Percentiles rank a stretch among this genome's conserved stretches.
Evolutionary conservation across 35 echinoderm and acorn worm species (phyloP).

Genomic region (Amphiura filiformis): DNA sequence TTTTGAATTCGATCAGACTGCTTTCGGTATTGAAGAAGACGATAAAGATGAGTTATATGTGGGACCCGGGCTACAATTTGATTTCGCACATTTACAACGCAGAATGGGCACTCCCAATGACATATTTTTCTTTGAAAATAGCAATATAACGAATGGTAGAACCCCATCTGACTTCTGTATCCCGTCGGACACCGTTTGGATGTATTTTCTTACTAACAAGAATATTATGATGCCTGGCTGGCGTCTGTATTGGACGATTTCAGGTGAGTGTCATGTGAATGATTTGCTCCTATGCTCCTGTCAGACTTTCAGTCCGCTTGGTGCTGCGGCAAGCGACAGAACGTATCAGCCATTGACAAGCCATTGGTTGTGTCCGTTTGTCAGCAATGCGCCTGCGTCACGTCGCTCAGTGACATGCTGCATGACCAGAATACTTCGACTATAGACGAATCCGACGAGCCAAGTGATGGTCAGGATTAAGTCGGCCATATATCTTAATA

Average conservation of each 20-base stretch:
- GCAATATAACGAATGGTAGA: neutral
- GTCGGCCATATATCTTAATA: too few relatives aligned
- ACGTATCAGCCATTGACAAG: too few relatives aligned
- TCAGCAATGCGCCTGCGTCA: too few relatives aligned
- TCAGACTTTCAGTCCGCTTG: neutral
- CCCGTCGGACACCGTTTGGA: constrained; percentile 38
- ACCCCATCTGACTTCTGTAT: constrained; percentile 1
- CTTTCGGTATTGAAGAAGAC: too few relatives aligned
- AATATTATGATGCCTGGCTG: neutral
- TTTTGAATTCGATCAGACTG: constrained; percentile 15
- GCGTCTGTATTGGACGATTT: neutral
- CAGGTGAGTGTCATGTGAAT: neutral
- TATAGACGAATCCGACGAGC: too few relatives aligned
- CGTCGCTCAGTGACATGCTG: too few relatives aligned
- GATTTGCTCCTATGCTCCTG: neutral
- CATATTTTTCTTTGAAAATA: constrained; percentile 25
- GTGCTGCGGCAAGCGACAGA: too few relatives aligned
- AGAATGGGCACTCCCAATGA: constrained; percentile 10
- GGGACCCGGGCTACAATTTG: constrained; percentile 25
- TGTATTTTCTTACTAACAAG: constrained; percentile 48
- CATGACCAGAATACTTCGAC: too few relatives aligned
- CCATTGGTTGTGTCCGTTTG: too few relatives aligned
- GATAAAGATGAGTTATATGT: constrained; percentile 70
- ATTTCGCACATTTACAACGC: neutral
- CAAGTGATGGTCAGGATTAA: too few relatives aligned